A percentile compares a stretch with the other conserved stretches of the same genome.
These are phyloP conservation scores for Amphilophus citrinellus DNA, from an alignment of 2,113 vertebrate species.

Conservation along the genomic window DNA sequence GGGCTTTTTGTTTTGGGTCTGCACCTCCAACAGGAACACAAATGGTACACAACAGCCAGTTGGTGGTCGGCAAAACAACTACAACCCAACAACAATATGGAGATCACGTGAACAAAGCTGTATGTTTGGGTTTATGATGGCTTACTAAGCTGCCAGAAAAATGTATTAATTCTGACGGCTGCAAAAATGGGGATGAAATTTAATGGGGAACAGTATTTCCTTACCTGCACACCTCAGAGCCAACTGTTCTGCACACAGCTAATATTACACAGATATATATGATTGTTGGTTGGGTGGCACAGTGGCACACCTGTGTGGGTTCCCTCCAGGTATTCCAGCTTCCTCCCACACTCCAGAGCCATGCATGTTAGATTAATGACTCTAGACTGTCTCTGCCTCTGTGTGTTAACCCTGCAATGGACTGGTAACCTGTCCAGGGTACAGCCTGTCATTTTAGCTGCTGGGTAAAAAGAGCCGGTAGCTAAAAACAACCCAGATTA, in stretches of 20 bases:
- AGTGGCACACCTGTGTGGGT: not conserved
- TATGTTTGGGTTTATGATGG: too few relatives aligned
- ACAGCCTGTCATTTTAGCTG: not conserved
- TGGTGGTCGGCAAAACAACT: too few relatives aligned
- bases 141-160: too few relatives aligned
- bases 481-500: not conserved
- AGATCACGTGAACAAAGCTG: not conserved
- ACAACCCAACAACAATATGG: not conserved
- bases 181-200: too few relatives aligned
- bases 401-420: not conserved
- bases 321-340: not conserved
- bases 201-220: too few relatives aligned
- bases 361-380: not conserved
- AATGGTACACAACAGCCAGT: too few relatives aligned
- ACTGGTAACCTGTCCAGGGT: not conserved
- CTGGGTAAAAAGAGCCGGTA: too few relatives aligned
- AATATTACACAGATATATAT: too few relatives aligned
- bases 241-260: too few relatives aligned
- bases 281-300: too few relatives aligned
- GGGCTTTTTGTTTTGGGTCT: not conserved
- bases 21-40: accelerated
- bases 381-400: not conserved
- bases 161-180: too few relatives aligned
- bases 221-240: too few relatives aligned
- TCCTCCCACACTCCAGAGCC: not conserved